Conservation (phyloP, 2,113 vertebrate genomes). For the Antechinus flavipes region DNA sequence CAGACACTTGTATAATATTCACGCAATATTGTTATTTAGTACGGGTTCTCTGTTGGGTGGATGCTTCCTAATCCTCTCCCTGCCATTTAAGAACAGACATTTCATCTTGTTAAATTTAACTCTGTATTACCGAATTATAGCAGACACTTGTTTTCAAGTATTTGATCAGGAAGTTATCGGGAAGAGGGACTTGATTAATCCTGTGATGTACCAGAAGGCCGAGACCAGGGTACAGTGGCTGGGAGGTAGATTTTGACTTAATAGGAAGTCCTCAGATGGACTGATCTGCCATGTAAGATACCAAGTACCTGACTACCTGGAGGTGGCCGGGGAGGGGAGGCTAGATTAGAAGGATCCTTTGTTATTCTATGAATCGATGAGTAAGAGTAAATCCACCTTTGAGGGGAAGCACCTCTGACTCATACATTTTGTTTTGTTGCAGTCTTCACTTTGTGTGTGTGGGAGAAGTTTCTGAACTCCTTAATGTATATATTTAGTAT, state of each 20-base stretch:
- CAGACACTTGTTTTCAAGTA: neutral
- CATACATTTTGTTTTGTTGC: conserved; percentile 60
- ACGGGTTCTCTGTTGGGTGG: conserved; percentile 10
- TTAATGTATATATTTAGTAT: conserved; percentile 49
- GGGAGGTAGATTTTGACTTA: neutral
- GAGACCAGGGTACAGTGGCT: neutral
- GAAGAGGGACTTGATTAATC: neutral
- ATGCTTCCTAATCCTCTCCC: neutral
- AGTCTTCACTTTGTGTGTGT: conserved; percentile 78
- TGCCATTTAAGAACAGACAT: conserved; percentile 16
- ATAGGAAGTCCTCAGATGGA: neutral
- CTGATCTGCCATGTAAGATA: neutral
- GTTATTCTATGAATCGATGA: neutral
- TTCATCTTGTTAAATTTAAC: conserved; percentile 38
- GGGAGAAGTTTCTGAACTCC: conserved; percentile 82
- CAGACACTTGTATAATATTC: conserved; percentile 35
- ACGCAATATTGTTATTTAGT: neutral
- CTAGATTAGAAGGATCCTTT: neutral
- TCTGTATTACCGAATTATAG: conserved; percentile 39
- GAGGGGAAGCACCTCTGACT: conserved; percentile 78
- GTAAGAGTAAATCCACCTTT: conserved; percentile 18
- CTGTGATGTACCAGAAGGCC: neutral
- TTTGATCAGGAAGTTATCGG: neutral
- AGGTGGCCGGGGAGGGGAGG: neutral
- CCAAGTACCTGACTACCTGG: neutral